A percentile compares a stretch with the other conserved stretches of the same genome.
Evolutionary conservation across 37 sponge, comb jelly and placozoan genomes (phyloP).

Genomic region (Aphrocallistes beatrix): DNA sequence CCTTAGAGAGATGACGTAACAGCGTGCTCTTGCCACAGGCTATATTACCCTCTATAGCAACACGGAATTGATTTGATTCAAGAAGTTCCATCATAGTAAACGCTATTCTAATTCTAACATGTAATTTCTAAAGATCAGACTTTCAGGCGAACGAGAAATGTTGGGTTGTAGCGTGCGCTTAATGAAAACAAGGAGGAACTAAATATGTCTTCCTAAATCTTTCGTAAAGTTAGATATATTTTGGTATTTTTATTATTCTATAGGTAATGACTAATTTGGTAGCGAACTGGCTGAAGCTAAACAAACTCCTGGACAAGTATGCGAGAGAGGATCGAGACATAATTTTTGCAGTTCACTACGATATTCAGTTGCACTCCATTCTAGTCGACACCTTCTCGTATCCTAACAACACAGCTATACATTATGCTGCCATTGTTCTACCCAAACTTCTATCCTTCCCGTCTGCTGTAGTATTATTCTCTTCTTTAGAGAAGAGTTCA

Average conservation of each 20-base stretch:
- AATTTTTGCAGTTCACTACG: not conserved
- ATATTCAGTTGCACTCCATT: not conserved
- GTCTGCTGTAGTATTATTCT: not conserved
- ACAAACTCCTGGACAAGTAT: not conserved
- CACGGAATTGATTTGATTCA: slow-evolving; percentile 17
- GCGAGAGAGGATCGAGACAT: not conserved
- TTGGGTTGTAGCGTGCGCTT: too few species aligned
- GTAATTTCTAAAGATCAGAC: too few species aligned
- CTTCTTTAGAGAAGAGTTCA: not conserved
- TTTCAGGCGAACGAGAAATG: too few species aligned
- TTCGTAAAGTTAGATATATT: too few species aligned
- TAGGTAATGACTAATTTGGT: not conserved
- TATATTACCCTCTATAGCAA: slow-evolving; percentile 94
- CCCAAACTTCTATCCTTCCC: not conserved
- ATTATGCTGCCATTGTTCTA: not conserved
- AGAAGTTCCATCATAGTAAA: not conserved
- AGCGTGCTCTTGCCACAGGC: slow-evolving; percentile 92
- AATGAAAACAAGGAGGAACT: too few species aligned
- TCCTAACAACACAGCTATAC: not conserved
- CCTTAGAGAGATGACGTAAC: slow-evolving; percentile 43
- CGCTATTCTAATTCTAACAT: too few species aligned
- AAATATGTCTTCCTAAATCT: too few species aligned
- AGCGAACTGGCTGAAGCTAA: slow-evolving; percentile 4
- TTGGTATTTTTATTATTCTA: not conserved
- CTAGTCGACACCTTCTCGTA: not conserved